Conservation (phyloP, 2,888 invertebrate species). For the Eupithecia dodoneata region DNA sequence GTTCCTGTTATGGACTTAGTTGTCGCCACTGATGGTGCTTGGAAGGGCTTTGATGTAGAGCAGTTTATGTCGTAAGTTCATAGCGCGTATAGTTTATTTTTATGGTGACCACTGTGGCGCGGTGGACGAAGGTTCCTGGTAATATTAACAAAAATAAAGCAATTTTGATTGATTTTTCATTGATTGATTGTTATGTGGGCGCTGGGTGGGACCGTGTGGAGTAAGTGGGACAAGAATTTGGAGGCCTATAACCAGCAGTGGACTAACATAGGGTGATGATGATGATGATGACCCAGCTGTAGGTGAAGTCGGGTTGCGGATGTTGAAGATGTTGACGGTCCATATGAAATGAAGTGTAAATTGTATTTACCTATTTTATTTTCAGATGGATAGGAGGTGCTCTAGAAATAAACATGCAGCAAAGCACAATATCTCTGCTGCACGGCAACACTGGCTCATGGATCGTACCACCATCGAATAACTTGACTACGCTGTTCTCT, state of each 20-base stretch:
- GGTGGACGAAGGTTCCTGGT: too few relatives aligned
- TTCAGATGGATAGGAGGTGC: constrained; percentile 84
- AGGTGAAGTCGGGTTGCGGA: too few relatives aligned
- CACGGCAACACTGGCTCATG: constrained; percentile 86
- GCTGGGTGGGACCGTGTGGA: too few relatives aligned
- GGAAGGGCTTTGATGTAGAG: constrained; percentile 82
- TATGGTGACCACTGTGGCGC: neutral
- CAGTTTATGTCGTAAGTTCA: constrained; percentile 81
- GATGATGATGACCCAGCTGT: too few relatives aligned
- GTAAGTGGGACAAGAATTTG: too few relatives aligned
- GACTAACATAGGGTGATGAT: too few relatives aligned
- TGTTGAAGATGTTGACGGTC: too few relatives aligned
- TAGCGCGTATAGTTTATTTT: neutral
- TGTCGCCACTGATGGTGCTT: constrained; percentile 84
- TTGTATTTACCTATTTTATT: constrained; percentile 27
- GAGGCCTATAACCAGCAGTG: too few relatives aligned
- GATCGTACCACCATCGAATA: constrained; percentile 84
- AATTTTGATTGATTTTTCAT: too few relatives aligned
- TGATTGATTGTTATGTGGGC: too few relatives aligned
- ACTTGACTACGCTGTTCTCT: constrained; percentile 75
- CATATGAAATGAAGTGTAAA: neutral
- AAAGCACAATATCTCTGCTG: constrained; percentile 84
- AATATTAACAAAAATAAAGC: too few relatives aligned
- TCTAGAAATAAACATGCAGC: constrained; percentile 83
- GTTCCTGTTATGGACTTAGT: constrained; percentile 81